Conservation (phyloP, 2,797 vertebrate genomes). For the Falco rusticolus region DNA sequence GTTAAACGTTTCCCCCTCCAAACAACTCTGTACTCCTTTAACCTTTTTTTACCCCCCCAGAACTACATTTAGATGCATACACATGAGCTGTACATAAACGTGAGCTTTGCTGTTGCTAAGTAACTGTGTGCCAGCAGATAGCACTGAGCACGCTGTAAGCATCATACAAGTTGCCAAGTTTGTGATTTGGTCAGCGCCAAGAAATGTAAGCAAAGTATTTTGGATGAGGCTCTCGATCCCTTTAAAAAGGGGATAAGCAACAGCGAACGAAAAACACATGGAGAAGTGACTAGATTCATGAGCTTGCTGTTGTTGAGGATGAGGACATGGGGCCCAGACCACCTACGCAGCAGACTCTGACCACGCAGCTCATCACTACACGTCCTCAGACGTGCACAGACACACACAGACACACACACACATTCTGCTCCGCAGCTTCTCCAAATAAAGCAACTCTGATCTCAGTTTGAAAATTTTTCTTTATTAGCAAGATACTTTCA, state of each 20-base stretch:
- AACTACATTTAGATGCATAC: slow-evolving; percentile 72
- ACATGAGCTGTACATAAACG: slow-evolving; percentile 43
- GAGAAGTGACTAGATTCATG: background rate
- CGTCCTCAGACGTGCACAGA: accelerated
- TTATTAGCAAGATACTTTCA: background rate
- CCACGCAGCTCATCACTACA: background rate
- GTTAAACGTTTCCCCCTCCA: slow-evolving; percentile 53
- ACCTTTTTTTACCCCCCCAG: background rate
- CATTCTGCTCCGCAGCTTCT: background rate
- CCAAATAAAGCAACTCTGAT: background rate
- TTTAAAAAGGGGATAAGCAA: background rate
- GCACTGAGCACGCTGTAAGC: slow-evolving; percentile 8
- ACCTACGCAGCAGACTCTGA: background rate
- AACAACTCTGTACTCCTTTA: slow-evolving; percentile 56
- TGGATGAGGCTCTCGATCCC: background rate
- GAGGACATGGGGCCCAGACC: background rate
- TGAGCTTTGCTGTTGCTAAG: slow-evolving; percentile 69
- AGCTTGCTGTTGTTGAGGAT: background rate
- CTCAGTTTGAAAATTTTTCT: background rate
- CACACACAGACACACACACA: background rate
- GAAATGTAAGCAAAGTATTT: background rate
- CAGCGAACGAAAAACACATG: background rate
- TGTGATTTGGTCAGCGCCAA: background rate
- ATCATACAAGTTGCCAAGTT: slow-evolving; percentile 25
- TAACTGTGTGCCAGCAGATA: slow-evolving; percentile 43